Percentiles rank a stretch among this genome's conserved stretches.
These are phyloP conservation scores for Hemicordylus capensis DNA, from an alignment of 2,113 vertebrate species.

Conservation along the genomic window DNA sequence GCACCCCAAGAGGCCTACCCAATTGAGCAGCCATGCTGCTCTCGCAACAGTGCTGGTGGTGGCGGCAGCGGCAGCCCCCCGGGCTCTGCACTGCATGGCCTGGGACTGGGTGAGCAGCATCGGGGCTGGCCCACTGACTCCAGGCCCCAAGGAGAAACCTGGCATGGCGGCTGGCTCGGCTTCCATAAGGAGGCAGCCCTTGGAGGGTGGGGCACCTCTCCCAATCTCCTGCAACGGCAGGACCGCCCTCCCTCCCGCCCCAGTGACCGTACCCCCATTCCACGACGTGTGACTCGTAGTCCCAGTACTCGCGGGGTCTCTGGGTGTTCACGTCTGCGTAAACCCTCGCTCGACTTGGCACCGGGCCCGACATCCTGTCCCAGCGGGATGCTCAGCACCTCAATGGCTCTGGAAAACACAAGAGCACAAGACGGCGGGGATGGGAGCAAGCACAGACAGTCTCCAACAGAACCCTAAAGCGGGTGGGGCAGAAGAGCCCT, in stretches of 20 bases:
- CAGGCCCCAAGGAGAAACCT: not conserved
- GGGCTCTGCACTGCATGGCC: not conserved
- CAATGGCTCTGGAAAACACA: conserved; percentile 11
- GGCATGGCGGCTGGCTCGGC: too few relatives aligned
- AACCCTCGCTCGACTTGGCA: conserved; percentile 87
- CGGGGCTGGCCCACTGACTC: not conserved
- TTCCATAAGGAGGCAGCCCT: too few relatives aligned
- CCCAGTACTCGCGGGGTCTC: conserved; percentile 84
- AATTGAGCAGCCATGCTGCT: too few relatives aligned
- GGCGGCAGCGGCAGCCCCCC: not conserved
- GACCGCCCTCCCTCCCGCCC: too few relatives aligned
- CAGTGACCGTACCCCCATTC: conserved; percentile 78
- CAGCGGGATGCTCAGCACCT: not conserved
- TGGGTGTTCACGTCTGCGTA: conserved; percentile 90
- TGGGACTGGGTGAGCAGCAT: not conserved
- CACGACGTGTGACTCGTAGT: conserved; percentile 78
- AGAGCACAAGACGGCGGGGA: not conserved
- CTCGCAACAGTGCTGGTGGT: not conserved
- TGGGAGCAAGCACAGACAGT: not conserved
- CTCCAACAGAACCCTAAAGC: too few relatives aligned
- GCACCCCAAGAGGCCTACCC: too few relatives aligned
- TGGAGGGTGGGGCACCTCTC: too few relatives aligned
- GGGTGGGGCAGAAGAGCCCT: fast-evolving
- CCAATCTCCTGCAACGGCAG: too few relatives aligned
- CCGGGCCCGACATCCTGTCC: conserved; percentile 82